These are phyloP conservation scores for Mormyrus lacerda DNA, from an alignment of 2,113 vertebrate genomes.

Conservation along the genomic window DNA sequence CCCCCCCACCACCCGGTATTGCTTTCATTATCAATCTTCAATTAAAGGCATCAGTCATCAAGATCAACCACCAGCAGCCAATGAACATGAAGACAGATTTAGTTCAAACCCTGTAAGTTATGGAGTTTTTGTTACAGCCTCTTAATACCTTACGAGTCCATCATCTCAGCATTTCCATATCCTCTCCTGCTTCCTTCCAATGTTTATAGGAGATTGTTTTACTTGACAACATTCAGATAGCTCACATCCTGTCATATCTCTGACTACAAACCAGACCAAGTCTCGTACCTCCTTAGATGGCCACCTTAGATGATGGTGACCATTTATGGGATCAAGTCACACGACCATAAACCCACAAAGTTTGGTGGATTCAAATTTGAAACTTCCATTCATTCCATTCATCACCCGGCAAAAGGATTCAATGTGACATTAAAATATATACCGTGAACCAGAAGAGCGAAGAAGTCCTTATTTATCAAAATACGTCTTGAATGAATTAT, in stretches of 20 bases:
- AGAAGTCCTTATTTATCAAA: neutral
- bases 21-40: neutral
- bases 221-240: neutral
- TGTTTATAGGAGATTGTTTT: neutral
- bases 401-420: conserved; percentile 24
- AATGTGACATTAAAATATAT: neutral
- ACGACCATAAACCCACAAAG: conserved; percentile 23
- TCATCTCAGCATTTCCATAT: neutral
- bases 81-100: neutral
- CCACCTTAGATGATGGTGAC: conserved; percentile 30
- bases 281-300: conserved; percentile 26
- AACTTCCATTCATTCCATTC: conserved; percentile 30
- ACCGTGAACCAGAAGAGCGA: neutral
- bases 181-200: neutral
- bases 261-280: conserved; percentile 8
- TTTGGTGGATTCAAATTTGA: conserved; percentile 34
- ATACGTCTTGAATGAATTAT: neutral
- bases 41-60: neutral
- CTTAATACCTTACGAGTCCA: neutral
- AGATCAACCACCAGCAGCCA: neutral
- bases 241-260: neutral
- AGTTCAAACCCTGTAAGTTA: neutral
- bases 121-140: neutral
- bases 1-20: neutral
- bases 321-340: conserved; percentile 30